phyloP scores from a whole-genome alignment of 2,797 vertebrate genomes.

The Sphenodon punctatus region DNA sequence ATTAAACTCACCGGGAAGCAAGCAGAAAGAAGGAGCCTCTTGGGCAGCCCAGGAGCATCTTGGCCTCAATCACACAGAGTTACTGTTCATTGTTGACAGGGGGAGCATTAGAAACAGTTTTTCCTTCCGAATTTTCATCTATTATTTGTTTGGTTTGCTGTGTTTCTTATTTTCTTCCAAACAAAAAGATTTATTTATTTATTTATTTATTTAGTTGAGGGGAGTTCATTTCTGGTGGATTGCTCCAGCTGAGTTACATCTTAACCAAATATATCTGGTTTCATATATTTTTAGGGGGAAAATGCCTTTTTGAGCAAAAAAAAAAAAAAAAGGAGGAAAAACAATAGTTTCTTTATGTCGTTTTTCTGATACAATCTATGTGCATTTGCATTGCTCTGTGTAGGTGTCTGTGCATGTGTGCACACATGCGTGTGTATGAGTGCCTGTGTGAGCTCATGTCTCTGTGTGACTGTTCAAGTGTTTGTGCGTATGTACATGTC shows the following conservation, averaged over 20 bases:
- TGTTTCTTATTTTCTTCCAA: constrained; percentile 56
- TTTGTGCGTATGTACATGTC: too few relatives aligned
- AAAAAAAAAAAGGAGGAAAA: constrained; percentile 21
- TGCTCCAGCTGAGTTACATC: constrained; percentile 64
- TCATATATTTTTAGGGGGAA: constrained; percentile 71
- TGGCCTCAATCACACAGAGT: fast-evolving
- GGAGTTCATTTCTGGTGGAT: constrained; percentile 61
- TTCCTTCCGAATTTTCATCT: constrained; percentile 50
- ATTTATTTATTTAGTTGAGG: constrained; percentile 49
- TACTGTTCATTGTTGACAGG: fast-evolving
- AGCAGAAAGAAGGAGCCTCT: too few relatives aligned
- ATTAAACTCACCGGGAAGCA: not conserved
- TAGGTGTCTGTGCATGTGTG: not conserved
- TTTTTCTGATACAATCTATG: not conserved
- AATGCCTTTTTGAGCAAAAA: constrained; percentile 55
- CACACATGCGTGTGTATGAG: not conserved
- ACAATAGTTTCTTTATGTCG: constrained; percentile 18
- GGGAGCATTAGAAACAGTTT: not conserved
- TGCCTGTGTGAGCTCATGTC: not conserved
- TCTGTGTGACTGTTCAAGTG: too few relatives aligned
- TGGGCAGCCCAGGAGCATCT: constrained; percentile 1
- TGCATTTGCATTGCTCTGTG: not conserved
- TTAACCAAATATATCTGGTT: constrained; percentile 75
- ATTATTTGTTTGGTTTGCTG: constrained; percentile 57
- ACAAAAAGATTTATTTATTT: constrained; percentile 65